Percentiles rank a stretch among this genome's conserved stretches.
Evolutionary conservation across 2,113 vertebrate genomes (phyloP).

Genomic region (Dissostichus mawsoni): DNA sequence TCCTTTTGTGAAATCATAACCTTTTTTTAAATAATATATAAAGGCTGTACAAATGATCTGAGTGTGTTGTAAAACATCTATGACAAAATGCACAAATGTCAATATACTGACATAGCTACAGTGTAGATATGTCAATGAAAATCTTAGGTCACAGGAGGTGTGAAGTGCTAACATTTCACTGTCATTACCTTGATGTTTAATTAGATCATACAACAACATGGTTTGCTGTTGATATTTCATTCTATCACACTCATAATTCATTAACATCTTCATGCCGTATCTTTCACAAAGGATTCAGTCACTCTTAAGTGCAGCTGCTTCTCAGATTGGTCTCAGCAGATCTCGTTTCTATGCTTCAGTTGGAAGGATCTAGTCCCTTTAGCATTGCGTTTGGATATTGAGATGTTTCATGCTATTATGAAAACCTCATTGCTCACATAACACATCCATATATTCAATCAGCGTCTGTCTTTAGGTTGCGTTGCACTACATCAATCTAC

Average conservation of each 20-base stretch:
- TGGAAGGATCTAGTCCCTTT: constrained; percentile 56
- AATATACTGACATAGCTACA: background rate
- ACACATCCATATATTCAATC: constrained; percentile 73
- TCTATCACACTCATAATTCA: constrained; percentile 48
- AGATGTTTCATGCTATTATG: constrained; percentile 76
- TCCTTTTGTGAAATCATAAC: constrained; percentile 45
- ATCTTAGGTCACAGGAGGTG: too few species aligned
- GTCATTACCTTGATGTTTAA: constrained; percentile 30
- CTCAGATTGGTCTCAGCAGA: constrained; percentile 67
- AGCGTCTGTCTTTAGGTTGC: constrained; percentile 63
- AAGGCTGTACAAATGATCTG: background rate
- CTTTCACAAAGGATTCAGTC: constrained; percentile 47
- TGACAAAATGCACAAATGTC: constrained; percentile 23
- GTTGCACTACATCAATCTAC: constrained; percentile 61
- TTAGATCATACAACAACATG: constrained; percentile 13
- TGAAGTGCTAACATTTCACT: constrained; percentile 1
- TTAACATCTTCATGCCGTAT: constrained; percentile 41
- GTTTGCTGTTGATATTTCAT: constrained; percentile 7
- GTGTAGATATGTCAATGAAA: too few species aligned
- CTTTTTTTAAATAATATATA: background rate
- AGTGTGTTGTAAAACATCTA: constrained; percentile 11
- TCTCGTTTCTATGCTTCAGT: constrained; percentile 58
- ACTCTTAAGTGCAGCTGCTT: constrained; percentile 69
- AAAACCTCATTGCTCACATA: constrained; percentile 75
- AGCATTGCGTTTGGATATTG: constrained; percentile 68